A percentile compares a stretch with the other conserved stretches of the same genome.
These are phyloP conservation scores for Chlamydotis undulata DNA, from an alignment of 2,113 vertebrate species.

Conservation along the genomic window DNA sequence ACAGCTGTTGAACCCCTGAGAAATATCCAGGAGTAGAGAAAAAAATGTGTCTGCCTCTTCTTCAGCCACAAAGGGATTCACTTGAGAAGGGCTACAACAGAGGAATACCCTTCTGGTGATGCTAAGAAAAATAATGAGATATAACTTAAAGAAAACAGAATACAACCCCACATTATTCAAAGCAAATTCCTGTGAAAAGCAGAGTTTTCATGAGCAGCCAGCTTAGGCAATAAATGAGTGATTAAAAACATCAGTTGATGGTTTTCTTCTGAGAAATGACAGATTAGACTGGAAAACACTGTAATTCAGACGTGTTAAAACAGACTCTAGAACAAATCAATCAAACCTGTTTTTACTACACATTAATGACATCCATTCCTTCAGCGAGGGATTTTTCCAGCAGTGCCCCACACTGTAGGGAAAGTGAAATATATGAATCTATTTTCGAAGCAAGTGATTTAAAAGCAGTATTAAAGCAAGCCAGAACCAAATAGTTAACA, in stretches of 20 bases:
- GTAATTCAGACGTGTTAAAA: not conserved
- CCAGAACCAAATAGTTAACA: not conserved
- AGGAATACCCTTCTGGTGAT: not conserved
- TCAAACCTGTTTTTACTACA: not conserved
- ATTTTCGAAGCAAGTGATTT: not conserved
- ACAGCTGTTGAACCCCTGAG: not conserved
- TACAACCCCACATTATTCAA: not conserved
- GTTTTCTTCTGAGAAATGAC: not conserved
- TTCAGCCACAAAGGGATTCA: not conserved
- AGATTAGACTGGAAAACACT: not conserved
- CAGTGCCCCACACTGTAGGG: not conserved
- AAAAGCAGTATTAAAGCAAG: not conserved
- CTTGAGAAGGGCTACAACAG: not conserved
- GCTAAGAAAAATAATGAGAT: not conserved
- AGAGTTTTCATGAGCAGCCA: not conserved
- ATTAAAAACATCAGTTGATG: conserved; percentile 5
- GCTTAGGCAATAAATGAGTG: not conserved
- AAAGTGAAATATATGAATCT: not conserved
- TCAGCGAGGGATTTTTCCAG: not conserved
- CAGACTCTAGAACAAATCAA: not conserved
- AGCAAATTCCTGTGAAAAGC: not conserved
- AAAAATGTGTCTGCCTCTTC: not conserved
- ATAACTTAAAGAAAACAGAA: not conserved
- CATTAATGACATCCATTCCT: not conserved
- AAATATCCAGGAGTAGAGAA: not conserved